Evolutionary conservation across 53 echinoderm and acorn worm species (phyloP).

Genomic region (Hippasteria phrygiana): DNA sequence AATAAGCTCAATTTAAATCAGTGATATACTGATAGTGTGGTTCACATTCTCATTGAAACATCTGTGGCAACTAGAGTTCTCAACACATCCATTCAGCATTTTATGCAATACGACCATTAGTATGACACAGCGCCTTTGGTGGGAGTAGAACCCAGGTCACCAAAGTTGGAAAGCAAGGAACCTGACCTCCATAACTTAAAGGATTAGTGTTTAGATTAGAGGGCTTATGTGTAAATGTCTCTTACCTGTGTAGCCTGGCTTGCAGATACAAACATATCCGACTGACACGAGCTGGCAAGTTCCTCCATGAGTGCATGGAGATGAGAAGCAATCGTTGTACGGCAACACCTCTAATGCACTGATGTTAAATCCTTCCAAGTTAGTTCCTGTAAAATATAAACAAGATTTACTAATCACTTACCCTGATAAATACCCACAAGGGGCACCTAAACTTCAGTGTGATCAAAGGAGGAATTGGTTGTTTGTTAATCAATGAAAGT

Average conservation of each 20-base stretch:
- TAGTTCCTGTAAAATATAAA: no score
- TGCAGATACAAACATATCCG: conserved; percentile 79
- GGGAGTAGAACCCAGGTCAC: no score
- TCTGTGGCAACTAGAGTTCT: no score
- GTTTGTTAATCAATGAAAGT: background rate
- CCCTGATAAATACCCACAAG: background rate
- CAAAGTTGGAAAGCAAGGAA: no score
- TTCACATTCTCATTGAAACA: no score
- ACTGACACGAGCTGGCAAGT: conserved; percentile 56
- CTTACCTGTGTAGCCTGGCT: conserved; percentile 84
- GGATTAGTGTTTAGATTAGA: background rate
- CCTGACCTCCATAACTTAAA: background rate
- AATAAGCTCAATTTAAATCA: background rate
- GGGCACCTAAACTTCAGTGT: background rate
- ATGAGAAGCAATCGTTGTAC: conserved; percentile 84
- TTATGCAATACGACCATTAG: no score
- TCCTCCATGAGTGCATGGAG: conserved; percentile 78
- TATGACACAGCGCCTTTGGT: no score
- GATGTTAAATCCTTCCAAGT: conserved; percentile 23
- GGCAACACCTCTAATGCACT: conserved; percentile 39
- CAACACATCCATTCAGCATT: no score
- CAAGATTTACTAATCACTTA: no score
- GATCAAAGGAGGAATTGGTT: background rate
- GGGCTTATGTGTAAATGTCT: background rate
- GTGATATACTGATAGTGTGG: no score